Percentiles rank a stretch among this genome's conserved stretches.
phyloP scores from a whole-genome alignment of 92 coral and sea anemone genomes.

The Micromussa lordhowensis region DNA sequence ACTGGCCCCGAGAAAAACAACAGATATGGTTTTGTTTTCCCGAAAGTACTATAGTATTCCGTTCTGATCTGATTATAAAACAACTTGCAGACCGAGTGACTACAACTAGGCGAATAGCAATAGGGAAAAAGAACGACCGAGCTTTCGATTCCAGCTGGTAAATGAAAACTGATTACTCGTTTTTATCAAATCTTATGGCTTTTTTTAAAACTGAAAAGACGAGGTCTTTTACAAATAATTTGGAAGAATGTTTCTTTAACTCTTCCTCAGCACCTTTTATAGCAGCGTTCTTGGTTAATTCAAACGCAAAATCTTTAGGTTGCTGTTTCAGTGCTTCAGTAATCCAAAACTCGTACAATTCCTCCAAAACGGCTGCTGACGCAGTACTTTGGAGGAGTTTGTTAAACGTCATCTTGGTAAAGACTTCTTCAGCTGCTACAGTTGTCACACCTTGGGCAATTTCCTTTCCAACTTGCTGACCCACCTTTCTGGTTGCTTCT shows the following conservation, averaged over 20 bases:
- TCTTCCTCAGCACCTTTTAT: not conserved
- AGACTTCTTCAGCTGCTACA: not conserved
- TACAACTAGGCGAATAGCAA: too few relatives aligned
- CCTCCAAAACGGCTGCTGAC: not conserved
- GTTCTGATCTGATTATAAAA: too few relatives aligned
- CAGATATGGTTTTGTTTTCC: too few relatives aligned
- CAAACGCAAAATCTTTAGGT: not conserved
- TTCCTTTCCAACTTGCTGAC: conserved; percentile 5
- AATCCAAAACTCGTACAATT: not conserved
- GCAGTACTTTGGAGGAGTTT: not conserved
- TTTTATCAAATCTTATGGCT: not conserved
- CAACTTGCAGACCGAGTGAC: too few relatives aligned
- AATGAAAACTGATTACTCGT: too few relatives aligned
- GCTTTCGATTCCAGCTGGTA: too few relatives aligned
- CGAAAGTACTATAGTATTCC: too few relatives aligned
- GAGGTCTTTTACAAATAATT: not conserved
- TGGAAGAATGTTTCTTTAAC: not conserved
- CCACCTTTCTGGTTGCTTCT: conserved; percentile 12
- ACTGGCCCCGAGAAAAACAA: too few relatives aligned
- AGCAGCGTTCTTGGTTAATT: not conserved
- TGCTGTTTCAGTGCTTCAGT: not conserved
- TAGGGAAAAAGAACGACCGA: too few relatives aligned
- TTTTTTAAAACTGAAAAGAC: not conserved
- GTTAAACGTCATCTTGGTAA: not conserved
- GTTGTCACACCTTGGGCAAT: conserved; percentile 5